phyloP scores from a whole-genome alignment of 2,888 invertebrate species.

The Hypercompe scribonia region DNA sequence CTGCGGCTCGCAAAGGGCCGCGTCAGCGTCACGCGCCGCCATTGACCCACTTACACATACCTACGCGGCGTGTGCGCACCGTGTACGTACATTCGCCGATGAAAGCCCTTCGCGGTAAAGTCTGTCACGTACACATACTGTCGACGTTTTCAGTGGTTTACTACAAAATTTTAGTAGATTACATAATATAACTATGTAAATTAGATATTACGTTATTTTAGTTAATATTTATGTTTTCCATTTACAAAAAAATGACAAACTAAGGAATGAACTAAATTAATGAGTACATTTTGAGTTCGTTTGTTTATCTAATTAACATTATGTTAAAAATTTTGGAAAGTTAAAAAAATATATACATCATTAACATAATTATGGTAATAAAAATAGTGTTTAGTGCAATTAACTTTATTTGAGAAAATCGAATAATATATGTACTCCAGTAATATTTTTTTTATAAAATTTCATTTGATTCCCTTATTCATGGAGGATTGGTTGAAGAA shows the following conservation, averaged over 20 bases:
- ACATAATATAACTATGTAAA: not conserved
- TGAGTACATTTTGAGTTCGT: not conserved
- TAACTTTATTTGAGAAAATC: too few relatives aligned
- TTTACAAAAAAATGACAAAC: not conserved
- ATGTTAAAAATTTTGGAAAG: not conserved
- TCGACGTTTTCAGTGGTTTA: constrained; percentile 3
- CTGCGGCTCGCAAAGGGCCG: constrained; percentile 81
- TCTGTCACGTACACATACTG: constrained; percentile 69
- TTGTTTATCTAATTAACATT: not conserved
- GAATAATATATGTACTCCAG: too few relatives aligned
- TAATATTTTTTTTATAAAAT: too few relatives aligned
- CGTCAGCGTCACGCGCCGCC: constrained; percentile 83
- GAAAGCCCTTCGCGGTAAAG: constrained; percentile 68
- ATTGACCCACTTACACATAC: constrained; percentile 82
- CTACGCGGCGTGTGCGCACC: constrained; percentile 75
- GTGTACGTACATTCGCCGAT: constrained; percentile 70
- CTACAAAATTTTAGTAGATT: not conserved
- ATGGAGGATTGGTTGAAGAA: not conserved
- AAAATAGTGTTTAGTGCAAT: too few relatives aligned
- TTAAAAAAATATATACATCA: not conserved
- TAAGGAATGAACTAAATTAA: not conserved
- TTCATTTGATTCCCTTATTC: too few relatives aligned
- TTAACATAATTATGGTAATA: too few relatives aligned
- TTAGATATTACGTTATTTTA: not conserved
- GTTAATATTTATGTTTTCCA: not conserved